Evolutionary conservation across 2,888 invertebrate genomes (phyloP).

Genomic region (Agrochola lota): DNA sequence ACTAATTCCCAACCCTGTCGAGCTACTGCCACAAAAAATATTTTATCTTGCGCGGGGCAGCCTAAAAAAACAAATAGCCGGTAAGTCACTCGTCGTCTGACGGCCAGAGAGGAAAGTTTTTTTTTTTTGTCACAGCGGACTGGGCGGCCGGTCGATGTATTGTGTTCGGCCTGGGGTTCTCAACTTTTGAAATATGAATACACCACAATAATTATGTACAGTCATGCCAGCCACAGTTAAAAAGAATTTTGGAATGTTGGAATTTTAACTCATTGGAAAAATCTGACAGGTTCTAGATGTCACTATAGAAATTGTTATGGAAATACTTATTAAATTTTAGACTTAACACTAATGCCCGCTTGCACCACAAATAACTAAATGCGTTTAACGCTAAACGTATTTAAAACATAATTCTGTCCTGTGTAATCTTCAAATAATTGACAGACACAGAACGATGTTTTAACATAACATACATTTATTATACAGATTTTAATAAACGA

Average conservation of each 20-base stretch:
- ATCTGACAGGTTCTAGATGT: neutral
- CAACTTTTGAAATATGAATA: conserved; percentile 61
- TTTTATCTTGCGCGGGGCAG: conserved; percentile 89
- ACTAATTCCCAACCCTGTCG: conserved; percentile 70
- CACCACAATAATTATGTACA: neutral
- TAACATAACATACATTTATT: neutral
- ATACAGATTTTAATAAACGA: too few relatives aligned
- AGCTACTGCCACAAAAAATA: conserved; percentile 90
- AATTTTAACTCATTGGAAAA: neutral
- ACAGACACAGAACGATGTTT: neutral
- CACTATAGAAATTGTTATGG: too few relatives aligned
- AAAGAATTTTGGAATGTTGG: neutral
- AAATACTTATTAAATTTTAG: too few relatives aligned
- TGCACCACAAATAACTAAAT: too few relatives aligned
- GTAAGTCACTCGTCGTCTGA: conserved; percentile 88
- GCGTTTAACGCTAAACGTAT: neutral
- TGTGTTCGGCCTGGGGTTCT: conserved; percentile 70
- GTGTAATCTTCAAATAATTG: neutral
- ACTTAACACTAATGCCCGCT: neutral
- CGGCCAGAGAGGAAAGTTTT: conserved; percentile 83
- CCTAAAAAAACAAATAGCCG: conserved; percentile 89
- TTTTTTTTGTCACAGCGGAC: conserved; percentile 88
- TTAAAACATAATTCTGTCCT: neutral
- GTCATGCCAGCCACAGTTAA: neutral
- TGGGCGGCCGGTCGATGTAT: conserved; percentile 81